These are phyloP conservation scores for Gymnorhina tibicen DNA, from an alignment of 2,113 vertebrate species.

Conservation along the genomic window DNA sequence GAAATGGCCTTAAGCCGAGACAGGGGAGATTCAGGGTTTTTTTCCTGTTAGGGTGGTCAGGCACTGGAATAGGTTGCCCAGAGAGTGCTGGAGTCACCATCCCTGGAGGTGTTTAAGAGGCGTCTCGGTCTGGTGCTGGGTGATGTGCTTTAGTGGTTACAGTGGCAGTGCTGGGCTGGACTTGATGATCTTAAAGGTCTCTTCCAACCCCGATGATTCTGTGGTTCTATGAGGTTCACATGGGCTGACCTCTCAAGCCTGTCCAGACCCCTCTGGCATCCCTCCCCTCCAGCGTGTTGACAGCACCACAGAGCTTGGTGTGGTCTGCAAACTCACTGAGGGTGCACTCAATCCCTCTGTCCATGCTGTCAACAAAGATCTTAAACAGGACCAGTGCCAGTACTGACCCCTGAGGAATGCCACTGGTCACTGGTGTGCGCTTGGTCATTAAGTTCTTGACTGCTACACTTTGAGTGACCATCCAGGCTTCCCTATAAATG, in stretches of 20 bases:
- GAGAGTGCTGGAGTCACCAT: neutral
- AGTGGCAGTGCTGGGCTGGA: neutral
- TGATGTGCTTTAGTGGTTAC: neutral
- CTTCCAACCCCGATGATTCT: neutral
- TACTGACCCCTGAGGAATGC: neutral
- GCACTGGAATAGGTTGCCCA: neutral
- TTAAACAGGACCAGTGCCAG: neutral
- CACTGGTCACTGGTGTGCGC: neutral
- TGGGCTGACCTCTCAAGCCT: neutral
- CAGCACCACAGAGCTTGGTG: neutral
- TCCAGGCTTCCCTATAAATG: neutral
- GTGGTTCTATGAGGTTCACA: neutral
- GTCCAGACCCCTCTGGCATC: neutral
- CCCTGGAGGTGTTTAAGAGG: neutral
- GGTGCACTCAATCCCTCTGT: fast-evolving
- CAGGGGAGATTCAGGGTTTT: neutral
- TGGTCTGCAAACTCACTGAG: neutral
- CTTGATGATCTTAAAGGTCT: neutral
- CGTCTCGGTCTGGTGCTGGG: neutral
- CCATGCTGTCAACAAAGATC: neutral
- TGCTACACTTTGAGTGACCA: neutral
- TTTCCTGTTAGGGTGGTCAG: neutral
- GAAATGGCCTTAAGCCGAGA: neutral
- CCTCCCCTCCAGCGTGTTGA: neutral
- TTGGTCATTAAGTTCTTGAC: neutral